Base-by-base conservation (phyloP, 2,888 invertebrate genomes). In the Gasteruption jaculator region DNA sequence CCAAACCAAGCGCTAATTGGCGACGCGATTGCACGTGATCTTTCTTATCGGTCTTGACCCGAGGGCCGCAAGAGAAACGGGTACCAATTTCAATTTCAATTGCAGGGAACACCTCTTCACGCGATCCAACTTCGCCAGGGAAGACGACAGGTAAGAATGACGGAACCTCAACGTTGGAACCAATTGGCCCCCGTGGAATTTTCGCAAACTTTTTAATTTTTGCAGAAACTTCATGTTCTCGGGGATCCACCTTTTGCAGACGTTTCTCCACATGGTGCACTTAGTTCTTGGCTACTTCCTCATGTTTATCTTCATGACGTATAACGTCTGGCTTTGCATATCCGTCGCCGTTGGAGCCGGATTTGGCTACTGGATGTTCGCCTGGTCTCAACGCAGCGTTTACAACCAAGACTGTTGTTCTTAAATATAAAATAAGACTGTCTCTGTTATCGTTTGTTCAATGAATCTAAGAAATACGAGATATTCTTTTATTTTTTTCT, bases 251-350 rank as follows among this genome's bases (percentile, higher is more conserved):
- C 4, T 57, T 1, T 31, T 60, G 2, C 70, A 70, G 51, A 64
- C 65, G 12, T 2, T 62, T 18, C 38, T 66, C 8, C 65, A 69
- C 3, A 57, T 57, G 14, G 14, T 64, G 2, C 70, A 79, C 58
- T 65, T 79, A 30, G 61, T 75, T 18, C 53, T 79, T 34, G 74
- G 77, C 40, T 79, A 80, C 58, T 73, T 76, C 43, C 69, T 81
- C 10, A 81, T 81, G 80, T 65, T 81, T 46, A 75, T 79, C 39
- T 79, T 79, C 53, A 81, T 81, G 81, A 79, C 80, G 2, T 81
- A 77, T 69, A 81, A 81, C 54, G 72, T 74, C 21, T 81, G 78
- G 74, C 66, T 81, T 20, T 78, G 78, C 49, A 40, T 79, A 1
- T 74, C 78, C 0, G 70, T 79, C 3, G 63, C 75, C 3, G 37